Percentiles rank a stretch among this genome's conserved stretches.
These are phyloP conservation scores for Hippasteria phrygiana DNA, from an alignment of 53 echinoderm and acorn worm species.

Conservation along the genomic window DNA sequence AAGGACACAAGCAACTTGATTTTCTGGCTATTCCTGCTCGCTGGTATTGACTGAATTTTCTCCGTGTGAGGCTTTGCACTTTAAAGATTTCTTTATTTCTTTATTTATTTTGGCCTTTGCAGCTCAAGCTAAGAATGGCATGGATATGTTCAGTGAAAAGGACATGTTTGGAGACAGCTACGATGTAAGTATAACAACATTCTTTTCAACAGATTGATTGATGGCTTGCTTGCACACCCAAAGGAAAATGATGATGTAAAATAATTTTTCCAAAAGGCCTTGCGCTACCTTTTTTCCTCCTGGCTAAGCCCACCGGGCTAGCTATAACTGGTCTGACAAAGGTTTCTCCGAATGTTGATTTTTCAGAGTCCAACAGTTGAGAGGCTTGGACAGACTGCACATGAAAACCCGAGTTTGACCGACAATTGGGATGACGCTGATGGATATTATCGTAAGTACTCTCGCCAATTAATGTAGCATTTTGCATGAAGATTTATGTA, in stretches of 20 bases:
- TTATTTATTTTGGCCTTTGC: slow-evolving; percentile 35
- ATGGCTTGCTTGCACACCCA: too few relatives aligned
- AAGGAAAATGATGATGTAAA: too few relatives aligned
- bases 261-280: too few relatives aligned
- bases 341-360: neutral
- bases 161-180: slow-evolving; percentile 91
- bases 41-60: too few relatives aligned
- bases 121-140: slow-evolving; percentile 78
- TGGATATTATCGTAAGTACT: slow-evolving; percentile 96
- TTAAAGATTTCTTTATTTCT: neutral
- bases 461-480: neutral
- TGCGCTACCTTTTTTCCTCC: too few relatives aligned
- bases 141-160: slow-evolving; percentile 97
- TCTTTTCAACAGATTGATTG: too few relatives aligned
- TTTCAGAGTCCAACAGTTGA: slow-evolving; percentile 91
- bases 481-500: too few relatives aligned
- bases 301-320: too few relatives aligned
- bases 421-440: slow-evolving; percentile 99
- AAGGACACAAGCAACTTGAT: too few relatives aligned
- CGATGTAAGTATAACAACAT: slow-evolving; percentile 76
- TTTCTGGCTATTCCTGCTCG: too few relatives aligned
- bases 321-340: too few relatives aligned
- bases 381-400: slow-evolving; percentile 81
- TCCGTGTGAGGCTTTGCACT: neutral
- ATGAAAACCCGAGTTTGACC: slow-evolving; percentile 94